phyloP scores from a whole-genome alignment of 2,113 vertebrate species.

The Elanoides forficatus region DNA sequence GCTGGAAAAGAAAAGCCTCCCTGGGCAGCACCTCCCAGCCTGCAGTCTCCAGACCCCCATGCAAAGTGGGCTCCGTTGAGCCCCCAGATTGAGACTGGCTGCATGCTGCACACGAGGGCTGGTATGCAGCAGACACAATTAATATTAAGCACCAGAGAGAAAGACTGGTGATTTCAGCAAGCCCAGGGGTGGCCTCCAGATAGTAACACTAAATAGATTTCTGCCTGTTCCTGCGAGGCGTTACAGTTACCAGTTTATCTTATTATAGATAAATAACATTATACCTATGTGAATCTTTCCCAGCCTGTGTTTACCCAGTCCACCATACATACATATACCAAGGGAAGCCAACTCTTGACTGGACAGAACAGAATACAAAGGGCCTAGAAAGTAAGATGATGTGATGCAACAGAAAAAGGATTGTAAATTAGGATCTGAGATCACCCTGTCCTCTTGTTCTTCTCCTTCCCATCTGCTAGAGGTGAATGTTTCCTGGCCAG shows the following conservation, averaged over 20 bases:
- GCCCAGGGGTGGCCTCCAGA: neutral
- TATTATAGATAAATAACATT: neutral
- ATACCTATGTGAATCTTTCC: neutral
- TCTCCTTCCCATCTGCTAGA: neutral
- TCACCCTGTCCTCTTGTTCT: neutral
- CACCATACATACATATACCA: neutral
- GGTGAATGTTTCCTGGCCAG: neutral
- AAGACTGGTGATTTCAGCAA: neutral
- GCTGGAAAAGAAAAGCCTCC: neutral
- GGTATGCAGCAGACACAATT: neutral
- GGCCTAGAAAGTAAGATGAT: neutral
- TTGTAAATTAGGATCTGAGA: neutral
- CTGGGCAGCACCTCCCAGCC: neutral
- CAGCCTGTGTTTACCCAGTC: neutral
- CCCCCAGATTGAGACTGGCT: neutral
- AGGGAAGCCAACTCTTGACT: neutral
- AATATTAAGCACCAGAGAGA: neutral
- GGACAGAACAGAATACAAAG: neutral
- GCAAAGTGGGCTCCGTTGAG: neutral
- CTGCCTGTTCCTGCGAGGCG: neutral
- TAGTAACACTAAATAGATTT: neutral
- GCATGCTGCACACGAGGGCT: neutral
- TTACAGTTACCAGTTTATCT: neutral
- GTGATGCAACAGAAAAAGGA: neutral
- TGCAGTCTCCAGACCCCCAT: too few species aligned